Evolutionary conservation across 2,113 vertebrate species (phyloP).

Genomic region (Progne subis): DNA sequence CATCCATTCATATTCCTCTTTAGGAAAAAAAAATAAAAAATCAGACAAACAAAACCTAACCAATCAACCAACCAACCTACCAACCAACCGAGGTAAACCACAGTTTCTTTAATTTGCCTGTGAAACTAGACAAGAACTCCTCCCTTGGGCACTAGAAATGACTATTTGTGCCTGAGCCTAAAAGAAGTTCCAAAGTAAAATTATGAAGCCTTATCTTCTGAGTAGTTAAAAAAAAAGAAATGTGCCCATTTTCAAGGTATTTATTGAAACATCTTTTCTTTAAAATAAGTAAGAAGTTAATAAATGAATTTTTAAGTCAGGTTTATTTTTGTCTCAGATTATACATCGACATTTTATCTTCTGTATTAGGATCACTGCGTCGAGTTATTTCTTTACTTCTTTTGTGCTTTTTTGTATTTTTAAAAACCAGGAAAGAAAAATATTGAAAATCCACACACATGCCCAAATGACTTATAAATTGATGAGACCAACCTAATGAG

Average conservation of each 20-base stretch:
- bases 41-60: background rate
- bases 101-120: background rate
- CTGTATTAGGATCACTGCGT: background rate
- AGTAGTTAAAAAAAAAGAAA: background rate
- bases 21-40: background rate
- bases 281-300: background rate
- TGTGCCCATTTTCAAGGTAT: background rate
- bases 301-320: background rate
- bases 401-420: background rate
- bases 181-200: background rate
- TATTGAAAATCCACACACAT: background rate
- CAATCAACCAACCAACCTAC: background rate
- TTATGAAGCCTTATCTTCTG: background rate
- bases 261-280: background rate
- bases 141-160: background rate
- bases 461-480: background rate
- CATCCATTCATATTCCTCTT: background rate
- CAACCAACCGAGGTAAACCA: accelerated
- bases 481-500: background rate
- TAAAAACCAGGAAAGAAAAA: background rate
- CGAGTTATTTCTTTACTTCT: background rate
- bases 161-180: background rate
- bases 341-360: background rate
- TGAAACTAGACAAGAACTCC: background rate
- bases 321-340: background rate